Percentiles rank a stretch among this genome's conserved stretches.
Conservation (phyloP, 64 coral and sea anemone genomes). For the Dendronephthya gigantea region DNA sequence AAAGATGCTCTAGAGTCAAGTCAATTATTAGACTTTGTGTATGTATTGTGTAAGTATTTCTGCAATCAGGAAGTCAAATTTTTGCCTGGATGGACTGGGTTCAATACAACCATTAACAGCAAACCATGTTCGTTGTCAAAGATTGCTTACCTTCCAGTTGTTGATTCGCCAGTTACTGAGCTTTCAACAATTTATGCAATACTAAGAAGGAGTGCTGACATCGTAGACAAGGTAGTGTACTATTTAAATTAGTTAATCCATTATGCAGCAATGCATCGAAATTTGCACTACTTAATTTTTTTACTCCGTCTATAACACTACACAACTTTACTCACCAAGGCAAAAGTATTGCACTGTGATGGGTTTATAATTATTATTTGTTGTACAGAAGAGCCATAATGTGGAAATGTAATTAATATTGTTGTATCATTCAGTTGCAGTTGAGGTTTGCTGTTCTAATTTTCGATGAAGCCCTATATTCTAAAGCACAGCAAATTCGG, state of each 20-base stretch:
- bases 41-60: neutral
- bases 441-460: neutral
- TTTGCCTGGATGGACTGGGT: neutral
- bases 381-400: no score
- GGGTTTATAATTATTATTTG: no score
- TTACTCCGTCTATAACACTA: no score
- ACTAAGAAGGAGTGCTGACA: neutral
- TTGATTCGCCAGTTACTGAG: neutral
- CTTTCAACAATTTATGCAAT: neutral
- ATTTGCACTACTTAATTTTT: no score
- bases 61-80: neutral
- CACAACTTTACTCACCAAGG: no score
- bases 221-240: neutral
- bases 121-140: neutral
- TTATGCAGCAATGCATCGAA: neutral
- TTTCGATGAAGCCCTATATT: neutral
- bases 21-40: neutral
- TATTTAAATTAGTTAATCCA: neutral
- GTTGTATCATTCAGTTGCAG: neutral
- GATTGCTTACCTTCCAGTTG: slow-evolving; percentile 3
- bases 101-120: neutral
- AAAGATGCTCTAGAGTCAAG: neutral
- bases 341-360: no score
- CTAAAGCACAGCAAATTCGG: neutral
- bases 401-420: no score